Evolutionary conservation across 2,113 vertebrate genomes (phyloP), one percentile per base, ranked within the genome.

Genomic region (Talpa occidentalis): DNA sequence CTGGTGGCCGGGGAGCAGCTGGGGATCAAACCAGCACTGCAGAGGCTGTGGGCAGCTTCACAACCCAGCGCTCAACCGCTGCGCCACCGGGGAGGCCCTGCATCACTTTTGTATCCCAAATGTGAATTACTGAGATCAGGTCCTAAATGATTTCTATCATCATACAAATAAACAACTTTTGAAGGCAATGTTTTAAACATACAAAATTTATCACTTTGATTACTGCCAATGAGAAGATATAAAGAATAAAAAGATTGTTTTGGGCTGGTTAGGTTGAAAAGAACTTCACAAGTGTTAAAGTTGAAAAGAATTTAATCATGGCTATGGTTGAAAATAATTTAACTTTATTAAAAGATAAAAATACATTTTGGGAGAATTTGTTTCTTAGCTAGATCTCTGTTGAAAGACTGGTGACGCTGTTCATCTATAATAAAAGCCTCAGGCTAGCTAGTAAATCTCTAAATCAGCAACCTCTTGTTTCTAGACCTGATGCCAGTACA

Each of bases 141-240:
- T 83, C 37, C 47, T 79, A 91, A 87, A 28, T 69, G 66, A 92
- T 24, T 59, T 52, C 49, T 90, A 30, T 80, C 66, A 78, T 52
- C 28, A 60, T 64, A 30, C 84, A 72, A 10, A 28, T 40, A 60
- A 56, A 37, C 74, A 64, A 82, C 70, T 93, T 47, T 16, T 86
- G 47, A 94, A 2, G 66, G 3, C 35, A 35, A 37, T 90, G 49
- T n/a, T 91, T 94, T 91, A 90, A 87, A 80, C 32, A 96, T 1
- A 44, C 10, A 92, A 94, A 89, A 62, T 70, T 74, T 86, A 91
- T 54, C 67, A 82, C 30, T 89, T 42, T 83, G 28, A 93, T 70
- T 78, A 88, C 5, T 74, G 10, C 42, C 73, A 82, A 66, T 56
- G 26, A 93, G 42, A 91, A 42, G 9, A 86, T 19, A 73, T 56